phyloP scores from a whole-genome alignment of 2,888 invertebrate species.

The Coelinius sp. region DNA sequence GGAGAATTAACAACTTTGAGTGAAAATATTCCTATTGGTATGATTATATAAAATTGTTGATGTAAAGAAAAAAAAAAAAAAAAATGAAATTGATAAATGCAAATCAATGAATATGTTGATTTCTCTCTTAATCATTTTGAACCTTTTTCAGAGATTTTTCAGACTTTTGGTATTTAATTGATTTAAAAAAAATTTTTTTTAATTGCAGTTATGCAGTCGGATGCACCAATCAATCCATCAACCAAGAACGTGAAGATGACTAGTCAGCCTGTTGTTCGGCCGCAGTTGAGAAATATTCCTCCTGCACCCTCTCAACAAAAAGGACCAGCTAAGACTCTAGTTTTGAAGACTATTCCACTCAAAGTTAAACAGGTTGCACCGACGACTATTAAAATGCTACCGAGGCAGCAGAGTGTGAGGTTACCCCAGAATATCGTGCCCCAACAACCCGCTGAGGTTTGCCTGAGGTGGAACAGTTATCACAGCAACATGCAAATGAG shows the following conservation, averaged over 20 bases:
- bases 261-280: conserved; percentile 61
- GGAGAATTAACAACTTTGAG: not conserved
- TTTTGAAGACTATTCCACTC: conserved; percentile 66
- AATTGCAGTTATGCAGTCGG: no score
- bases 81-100: no score
- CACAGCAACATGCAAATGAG: conserved; percentile 85
- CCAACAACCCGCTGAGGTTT: conserved; percentile 72
- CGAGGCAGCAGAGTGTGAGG: conserved; percentile 53
- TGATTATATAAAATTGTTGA: not conserved
- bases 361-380: conserved; percentile 67
- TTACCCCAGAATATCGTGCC: conserved; percentile 56
- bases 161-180: no score
- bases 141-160: no score
- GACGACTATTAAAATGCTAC: conserved; percentile 61
- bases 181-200: no score
- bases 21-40: not conserved
- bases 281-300: conserved; percentile 61
- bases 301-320: conserved; percentile 56
- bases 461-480: conserved; percentile 87
- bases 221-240: not conserved
- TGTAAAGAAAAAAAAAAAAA: not conserved
- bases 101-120: no score
- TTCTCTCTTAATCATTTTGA: no score
- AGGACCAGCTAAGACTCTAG: conserved; percentile 64
- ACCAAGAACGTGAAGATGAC: conserved; percentile 59